Evolutionary conservation across 2,888 invertebrate species (phyloP).

Genomic region (Hedya salicella): DNA sequence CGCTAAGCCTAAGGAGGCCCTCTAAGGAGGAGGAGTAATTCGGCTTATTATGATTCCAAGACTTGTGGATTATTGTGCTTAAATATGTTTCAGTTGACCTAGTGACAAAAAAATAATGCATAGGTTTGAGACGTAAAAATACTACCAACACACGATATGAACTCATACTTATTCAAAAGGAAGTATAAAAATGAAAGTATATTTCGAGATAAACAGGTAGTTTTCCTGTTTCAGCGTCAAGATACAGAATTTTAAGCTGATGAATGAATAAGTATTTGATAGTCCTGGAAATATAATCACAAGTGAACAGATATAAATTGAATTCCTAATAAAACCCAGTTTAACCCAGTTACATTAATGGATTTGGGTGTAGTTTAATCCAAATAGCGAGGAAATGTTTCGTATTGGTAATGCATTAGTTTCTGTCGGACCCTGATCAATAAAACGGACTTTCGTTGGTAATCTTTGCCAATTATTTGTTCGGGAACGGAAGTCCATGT

Average conservation of each 20-base stretch:
- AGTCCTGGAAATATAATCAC: neutral
- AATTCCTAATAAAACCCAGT: conserved; percentile 15
- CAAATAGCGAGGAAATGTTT: conserved; percentile 34
- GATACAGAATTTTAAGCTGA: neutral
- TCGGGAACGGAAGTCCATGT: conserved; percentile 5
- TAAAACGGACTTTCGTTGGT: conserved; percentile 26
- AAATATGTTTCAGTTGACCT: no score
- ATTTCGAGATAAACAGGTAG: neutral
- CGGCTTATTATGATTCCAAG: no score
- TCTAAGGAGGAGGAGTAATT: no score
- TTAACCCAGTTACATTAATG: conserved; percentile 36
- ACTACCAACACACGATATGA: no score
- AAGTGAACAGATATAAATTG: conserved; percentile 12
- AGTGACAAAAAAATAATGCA: no score
- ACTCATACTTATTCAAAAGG: no score
- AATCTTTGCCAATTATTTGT: conserved; percentile 37
- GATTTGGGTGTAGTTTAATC: conserved; percentile 40
- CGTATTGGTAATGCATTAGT: conserved; percentile 34
- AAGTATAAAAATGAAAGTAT: no score
- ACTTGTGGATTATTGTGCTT: no score
- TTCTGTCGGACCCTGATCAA: conserved; percentile 40
- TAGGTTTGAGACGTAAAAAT: no score
- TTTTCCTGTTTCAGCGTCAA: neutral
- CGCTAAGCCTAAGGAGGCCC: no score
- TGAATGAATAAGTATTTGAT: neutral